phyloP scores from a whole-genome alignment of 2,113 vertebrate species.

The Ranitomeya imitator region DNA sequence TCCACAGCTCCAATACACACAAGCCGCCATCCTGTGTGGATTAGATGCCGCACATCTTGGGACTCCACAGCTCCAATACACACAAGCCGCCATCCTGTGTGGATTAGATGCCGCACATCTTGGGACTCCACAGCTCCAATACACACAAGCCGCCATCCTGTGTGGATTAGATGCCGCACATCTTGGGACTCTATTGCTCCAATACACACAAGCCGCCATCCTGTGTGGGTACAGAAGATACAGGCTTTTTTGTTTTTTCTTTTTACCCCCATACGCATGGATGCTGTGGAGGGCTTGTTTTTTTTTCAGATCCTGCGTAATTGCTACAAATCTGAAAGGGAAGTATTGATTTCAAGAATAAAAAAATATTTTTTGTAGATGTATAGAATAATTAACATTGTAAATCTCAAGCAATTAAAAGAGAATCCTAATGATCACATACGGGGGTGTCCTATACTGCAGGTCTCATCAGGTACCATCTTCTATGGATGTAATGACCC shows the following conservation, averaged over 20 bases:
- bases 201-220: too few relatives aligned
- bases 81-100: too few relatives aligned
- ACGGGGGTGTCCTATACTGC: neutral
- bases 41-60: too few relatives aligned
- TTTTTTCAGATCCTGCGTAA: neutral
- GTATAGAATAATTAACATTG: neutral
- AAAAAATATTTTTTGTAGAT: neutral
- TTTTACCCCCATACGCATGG: neutral
- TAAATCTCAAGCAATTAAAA: neutral
- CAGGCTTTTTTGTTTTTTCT: neutral
- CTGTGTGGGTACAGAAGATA: neutral
- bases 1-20: too few relatives aligned
- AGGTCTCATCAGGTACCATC: neutral
- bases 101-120: too few relatives aligned
- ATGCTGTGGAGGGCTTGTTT: neutral
- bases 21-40: too few relatives aligned
- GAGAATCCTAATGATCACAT: neutral
- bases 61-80: too few relatives aligned
- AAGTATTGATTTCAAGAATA: neutral
- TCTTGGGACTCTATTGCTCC: too few relatives aligned
- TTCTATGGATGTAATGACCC: neutral
- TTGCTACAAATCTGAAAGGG: slow-evolving; percentile 15
- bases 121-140: too few relatives aligned
- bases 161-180: too few relatives aligned
- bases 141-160: too few relatives aligned